A percentile compares a stretch with the other conserved stretches of the same genome.
phyloP scores from a whole-genome alignment of 1,140 invertebrate species.

The Chironomus striatipennis region DNA sequence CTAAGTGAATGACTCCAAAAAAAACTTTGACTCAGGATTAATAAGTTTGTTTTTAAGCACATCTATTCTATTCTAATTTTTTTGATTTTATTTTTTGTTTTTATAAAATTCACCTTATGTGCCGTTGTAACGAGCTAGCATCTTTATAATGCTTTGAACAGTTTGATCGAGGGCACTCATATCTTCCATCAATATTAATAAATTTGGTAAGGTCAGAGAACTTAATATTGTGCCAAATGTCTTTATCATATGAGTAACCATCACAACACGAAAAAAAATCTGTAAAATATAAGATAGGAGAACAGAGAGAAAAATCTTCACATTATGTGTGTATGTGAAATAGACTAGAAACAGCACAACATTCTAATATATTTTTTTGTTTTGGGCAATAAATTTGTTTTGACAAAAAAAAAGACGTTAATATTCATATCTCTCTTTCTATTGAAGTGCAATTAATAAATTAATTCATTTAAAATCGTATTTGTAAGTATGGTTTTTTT shows the following conservation, averaged over 20 bases:
- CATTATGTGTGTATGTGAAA: background rate
- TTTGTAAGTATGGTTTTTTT: constrained; percentile 10
- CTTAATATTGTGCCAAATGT: constrained; percentile 17
- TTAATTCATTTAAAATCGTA: background rate
- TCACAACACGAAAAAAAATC: constrained; percentile 16
- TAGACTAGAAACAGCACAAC: background rate
- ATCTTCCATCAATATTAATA: constrained; percentile 40
- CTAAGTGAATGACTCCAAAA: too few species aligned
- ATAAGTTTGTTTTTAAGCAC: background rate
- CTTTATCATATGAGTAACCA: constrained; percentile 18
- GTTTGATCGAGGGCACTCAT: constrained; percentile 39
- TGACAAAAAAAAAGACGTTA: background rate
- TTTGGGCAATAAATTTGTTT: constrained; percentile 3
- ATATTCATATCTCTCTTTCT: constrained; percentile 2
- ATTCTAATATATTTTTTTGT: background rate
- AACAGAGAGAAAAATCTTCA: background rate
- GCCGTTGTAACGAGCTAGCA: constrained; percentile 42
- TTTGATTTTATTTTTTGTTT: background rate
- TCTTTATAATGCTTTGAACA: constrained; percentile 41
- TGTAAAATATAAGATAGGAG: constrained; percentile 17
- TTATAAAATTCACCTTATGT: constrained; percentile 39
- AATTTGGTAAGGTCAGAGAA: constrained; percentile 26
- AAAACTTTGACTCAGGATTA: background rate
- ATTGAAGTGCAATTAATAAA: background rate
- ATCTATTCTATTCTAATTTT: background rate